A percentile compares a stretch with the other conserved stretches of the same genome.
phyloP scores from a whole-genome alignment of 2,888 invertebrate species.

The Drosophila stalkeri region DNA sequence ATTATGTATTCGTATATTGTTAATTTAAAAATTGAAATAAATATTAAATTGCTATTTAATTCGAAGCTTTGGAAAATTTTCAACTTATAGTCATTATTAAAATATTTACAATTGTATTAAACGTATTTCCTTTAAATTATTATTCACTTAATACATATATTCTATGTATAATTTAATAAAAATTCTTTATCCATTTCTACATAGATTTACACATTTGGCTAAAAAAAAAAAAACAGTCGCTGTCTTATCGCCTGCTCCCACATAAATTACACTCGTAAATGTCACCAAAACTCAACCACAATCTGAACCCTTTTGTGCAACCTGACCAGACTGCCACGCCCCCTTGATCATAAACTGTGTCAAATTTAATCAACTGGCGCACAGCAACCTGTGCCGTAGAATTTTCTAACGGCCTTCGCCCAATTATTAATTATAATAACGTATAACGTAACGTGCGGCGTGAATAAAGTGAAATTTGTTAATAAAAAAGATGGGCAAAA shows the following conservation, averaged over 20 bases:
- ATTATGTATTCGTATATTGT: too few relatives aligned
- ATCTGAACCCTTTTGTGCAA: constrained; percentile 61
- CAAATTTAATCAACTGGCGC: constrained; percentile 74
- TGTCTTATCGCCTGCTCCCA: constrained; percentile 4
- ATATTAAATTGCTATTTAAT: too few relatives aligned
- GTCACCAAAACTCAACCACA: constrained; percentile 64
- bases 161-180: neutral
- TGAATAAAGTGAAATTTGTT: constrained; percentile 77
- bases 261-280: constrained; percentile 56
- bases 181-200: neutral
- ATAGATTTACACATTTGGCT: neutral
- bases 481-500: constrained; percentile 67
- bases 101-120: too few relatives aligned
- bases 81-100: too few relatives aligned
- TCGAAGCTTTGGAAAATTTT: too few relatives aligned
- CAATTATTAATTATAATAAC: constrained; percentile 71
- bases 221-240: neutral
- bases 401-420: constrained; percentile 41
- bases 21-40: too few relatives aligned
- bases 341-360: constrained; percentile 57
- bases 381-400: constrained; percentile 53
- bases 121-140: neutral
- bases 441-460: constrained; percentile 71
- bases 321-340: constrained; percentile 3
- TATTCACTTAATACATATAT: too few relatives aligned